Evolutionary conservation across 1,140 invertebrate species (phyloP).

Genomic region (Ooceraea biroi): DNA sequence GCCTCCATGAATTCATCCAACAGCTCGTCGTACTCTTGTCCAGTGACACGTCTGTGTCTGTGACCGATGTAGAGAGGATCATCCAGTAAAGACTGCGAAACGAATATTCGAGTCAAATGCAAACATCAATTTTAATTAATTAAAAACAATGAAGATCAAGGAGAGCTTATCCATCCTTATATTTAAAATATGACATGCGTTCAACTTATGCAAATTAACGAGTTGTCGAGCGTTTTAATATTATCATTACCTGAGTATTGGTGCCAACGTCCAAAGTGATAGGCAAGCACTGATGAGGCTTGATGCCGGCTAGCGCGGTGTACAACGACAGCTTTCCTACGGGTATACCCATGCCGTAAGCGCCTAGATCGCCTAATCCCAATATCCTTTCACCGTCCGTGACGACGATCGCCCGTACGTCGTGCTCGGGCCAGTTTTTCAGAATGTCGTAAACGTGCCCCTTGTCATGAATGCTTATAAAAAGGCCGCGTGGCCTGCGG

Average conservation of each 20-base stretch:
- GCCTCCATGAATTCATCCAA: conserved; percentile 99
- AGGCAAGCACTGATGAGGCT: conserved; percentile 95
- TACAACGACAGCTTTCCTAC: conserved; percentile 96
- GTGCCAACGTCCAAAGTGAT: conserved; percentile 97
- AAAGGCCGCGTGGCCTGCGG: conserved; percentile 96
- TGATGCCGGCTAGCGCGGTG: conserved; percentile 96
- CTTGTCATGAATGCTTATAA: conserved; percentile 98
- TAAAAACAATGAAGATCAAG: not conserved
- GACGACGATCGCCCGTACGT: conserved; percentile 96
- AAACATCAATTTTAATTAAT: not conserved
- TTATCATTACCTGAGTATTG: conserved; percentile 90
- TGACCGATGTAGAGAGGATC: conserved; percentile 98
- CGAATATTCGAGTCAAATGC: conserved; percentile 36
- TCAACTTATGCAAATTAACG: no score
- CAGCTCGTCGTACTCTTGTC: conserved; percentile 95
- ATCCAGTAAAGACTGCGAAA: conserved; percentile 90
- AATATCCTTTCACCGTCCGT: conserved; percentile 98
- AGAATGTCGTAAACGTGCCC: conserved; percentile 95
- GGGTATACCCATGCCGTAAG: conserved; percentile 97
- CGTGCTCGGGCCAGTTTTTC: conserved; percentile 94
- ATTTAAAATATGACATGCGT: not conserved
- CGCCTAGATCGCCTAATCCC: conserved; percentile 97
- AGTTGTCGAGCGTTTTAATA: not conserved
- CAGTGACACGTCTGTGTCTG: conserved; percentile 92
- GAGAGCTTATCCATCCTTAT: no score